Percentiles rank a stretch among this genome's conserved stretches.
phyloP scores from a whole-genome alignment of 1,140 invertebrate species.

The Ladona fulva region DNA sequence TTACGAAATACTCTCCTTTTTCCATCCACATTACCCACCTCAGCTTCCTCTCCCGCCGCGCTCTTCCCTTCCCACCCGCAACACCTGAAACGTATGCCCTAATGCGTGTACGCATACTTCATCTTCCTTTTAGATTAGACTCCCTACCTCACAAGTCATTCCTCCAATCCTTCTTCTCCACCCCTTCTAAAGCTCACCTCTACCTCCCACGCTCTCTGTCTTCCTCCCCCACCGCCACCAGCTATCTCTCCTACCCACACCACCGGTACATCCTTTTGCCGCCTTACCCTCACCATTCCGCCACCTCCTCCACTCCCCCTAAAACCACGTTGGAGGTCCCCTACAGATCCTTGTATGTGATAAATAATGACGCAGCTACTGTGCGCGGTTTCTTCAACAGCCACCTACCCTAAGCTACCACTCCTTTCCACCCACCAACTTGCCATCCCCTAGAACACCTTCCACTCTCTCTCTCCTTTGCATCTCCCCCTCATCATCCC shows the following conservation, averaged over 20 bases:
- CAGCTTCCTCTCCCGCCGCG: neutral
- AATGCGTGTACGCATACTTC: slow-evolving; percentile 8
- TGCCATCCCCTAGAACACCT: neutral
- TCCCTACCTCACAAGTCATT: slow-evolving; percentile 6
- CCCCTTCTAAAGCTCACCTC: neutral
- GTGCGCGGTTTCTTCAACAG: slow-evolving; percentile 6
- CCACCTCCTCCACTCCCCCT: neutral
- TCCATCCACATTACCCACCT: neutral
- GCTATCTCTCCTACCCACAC: neutral
- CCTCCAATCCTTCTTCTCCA: slow-evolving; percentile 7
- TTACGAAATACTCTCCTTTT: neutral
- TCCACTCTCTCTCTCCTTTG: neutral
- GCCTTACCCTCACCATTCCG: neutral
- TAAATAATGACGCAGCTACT: slow-evolving; percentile 9
- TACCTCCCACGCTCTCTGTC: neutral
- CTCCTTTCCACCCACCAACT: neutral
- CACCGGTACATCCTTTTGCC: neutral
- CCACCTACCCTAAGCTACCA: neutral
- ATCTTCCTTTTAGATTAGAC: slow-evolving; percentile 10
- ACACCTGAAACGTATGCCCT: slow-evolving; percentile 7
- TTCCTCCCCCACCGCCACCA: neutral
- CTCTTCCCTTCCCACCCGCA: neutral
- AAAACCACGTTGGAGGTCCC: slow-evolving; percentile 2
- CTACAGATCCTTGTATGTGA: slow-evolving; percentile 4
- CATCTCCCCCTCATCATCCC: neutral